Conservation (phyloP, 2,797 vertebrate species). For the Ctenochaetus hawaiiensis region DNA sequence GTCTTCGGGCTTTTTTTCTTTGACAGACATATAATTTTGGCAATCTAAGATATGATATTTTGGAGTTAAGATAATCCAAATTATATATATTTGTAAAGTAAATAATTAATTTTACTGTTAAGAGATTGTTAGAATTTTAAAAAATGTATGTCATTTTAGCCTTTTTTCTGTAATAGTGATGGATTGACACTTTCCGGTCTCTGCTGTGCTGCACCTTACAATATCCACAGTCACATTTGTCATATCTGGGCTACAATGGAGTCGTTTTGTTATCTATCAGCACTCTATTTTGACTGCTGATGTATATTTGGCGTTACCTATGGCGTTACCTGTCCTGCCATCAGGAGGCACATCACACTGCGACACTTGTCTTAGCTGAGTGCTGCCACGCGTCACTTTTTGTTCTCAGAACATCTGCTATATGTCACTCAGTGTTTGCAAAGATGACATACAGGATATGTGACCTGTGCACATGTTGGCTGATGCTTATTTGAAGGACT, state of each 20-base stretch:
- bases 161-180: constrained; percentile 7
- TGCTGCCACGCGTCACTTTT: constrained; percentile 57
- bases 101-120: constrained; percentile 8
- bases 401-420: constrained; percentile 62
- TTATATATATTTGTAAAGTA: not conserved
- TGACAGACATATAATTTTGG: constrained; percentile 37
- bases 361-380: constrained; percentile 60
- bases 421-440: constrained; percentile 70
- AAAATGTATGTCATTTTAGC: not conserved
- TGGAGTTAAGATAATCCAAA: constrained; percentile 29
- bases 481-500: constrained; percentile 56
- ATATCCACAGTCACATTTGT: constrained; percentile 23
- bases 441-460: constrained; percentile 61
- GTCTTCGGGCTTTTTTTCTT: constrained; percentile 48
- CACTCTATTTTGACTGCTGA: constrained; percentile 32
- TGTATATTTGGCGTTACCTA: constrained; percentile 52
- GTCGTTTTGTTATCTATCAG: constrained; percentile 20
- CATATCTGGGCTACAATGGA: constrained; percentile 20
- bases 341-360: constrained; percentile 57
- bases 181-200: constrained; percentile 14
- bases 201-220: not conserved
- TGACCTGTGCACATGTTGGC: constrained; percentile 62
- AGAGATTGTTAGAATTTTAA: constrained; percentile 7
- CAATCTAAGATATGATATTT: constrained; percentile 33
- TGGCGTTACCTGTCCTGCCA: constrained; percentile 56